Evolutionary conservation across 2,888 invertebrate genomes (phyloP), one percentile per base, ranked within the genome.

Genomic region (Amphipyra tragopoginis): DNA sequence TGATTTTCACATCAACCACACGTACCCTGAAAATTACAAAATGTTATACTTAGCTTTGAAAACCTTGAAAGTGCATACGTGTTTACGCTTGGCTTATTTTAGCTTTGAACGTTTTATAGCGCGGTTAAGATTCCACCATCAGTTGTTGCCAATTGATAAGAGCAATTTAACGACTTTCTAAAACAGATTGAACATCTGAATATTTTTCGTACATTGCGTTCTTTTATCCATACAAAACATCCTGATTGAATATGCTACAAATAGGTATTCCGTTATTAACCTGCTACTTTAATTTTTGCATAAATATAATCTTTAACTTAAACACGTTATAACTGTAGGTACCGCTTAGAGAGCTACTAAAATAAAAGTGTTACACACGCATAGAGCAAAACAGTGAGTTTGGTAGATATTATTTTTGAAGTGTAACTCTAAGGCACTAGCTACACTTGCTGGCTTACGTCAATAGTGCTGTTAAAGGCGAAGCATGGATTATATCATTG

Each of bases 141-240:
- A 73, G 71, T 64, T 79, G 68, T 61, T 76, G 59, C 64, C 53
- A 76, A 68, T 72, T 57, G 62, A 73, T 68, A 66, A 63, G 49
- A 58, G 42, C 58, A 53, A 76, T 68, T 78, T 78, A 70, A 73
- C 60, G 70, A 68, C 64, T 68, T 76, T 76, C 71, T 68, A 57
- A 65, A 79, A 57, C 62, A 44, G 63, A 73, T 64, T 48, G 45
- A 53, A 78, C 48, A 55, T 65, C 39, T 44, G 51, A 77, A 74
- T 61, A 57, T 69, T 58, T 57, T 62, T 59, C 49, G 26, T 33
- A 36, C 15, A 58, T 26, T 44, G 52, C 52, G 49, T 57, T 70
- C 11, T 52, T 60, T 77, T 50, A 60, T 69, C 56, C 52, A 21
- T 61, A 43, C 11, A 13, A 33, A 48, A 62, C 33, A 65, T 26